These are phyloP conservation scores for Chrysocyon brachyurus DNA, from an alignment of 2,797 vertebrate species.

Conservation along the genomic window DNA sequence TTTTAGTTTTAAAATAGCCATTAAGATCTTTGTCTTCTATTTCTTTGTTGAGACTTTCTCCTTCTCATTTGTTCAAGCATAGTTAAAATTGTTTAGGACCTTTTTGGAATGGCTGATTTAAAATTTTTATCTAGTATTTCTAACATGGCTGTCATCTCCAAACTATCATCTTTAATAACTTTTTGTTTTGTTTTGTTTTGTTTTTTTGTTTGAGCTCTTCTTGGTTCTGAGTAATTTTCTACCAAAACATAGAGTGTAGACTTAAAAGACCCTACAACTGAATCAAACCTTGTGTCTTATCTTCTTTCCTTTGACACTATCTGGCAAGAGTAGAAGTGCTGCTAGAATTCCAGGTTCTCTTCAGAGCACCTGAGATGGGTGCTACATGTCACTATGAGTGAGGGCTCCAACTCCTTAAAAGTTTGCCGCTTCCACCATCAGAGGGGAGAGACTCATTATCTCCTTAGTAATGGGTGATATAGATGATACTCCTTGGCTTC, in stretches of 20 bases:
- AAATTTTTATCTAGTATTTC: not conserved
- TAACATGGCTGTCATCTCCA: not conserved
- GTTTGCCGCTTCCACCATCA: not conserved
- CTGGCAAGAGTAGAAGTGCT: not conserved
- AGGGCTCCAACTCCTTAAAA: not conserved
- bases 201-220: not conserved
- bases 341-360: not conserved
- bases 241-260: not conserved
- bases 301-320: not conserved
- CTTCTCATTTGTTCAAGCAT: not conserved
- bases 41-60: not conserved
- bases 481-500: not conserved
- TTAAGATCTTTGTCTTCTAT: not conserved
- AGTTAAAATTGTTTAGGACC: not conserved
- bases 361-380: not conserved
- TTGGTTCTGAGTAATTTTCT: not conserved
- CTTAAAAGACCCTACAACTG: not conserved
- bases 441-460: not conserved
- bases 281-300: not conserved
- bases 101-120: not conserved
- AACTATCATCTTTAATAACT: not conserved
- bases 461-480: not conserved
- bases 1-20: not conserved
- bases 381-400: not conserved
- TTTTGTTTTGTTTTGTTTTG: not conserved